Conservation (phyloP, 2,797 vertebrate species). For the Benthosema pterotum region DNA sequence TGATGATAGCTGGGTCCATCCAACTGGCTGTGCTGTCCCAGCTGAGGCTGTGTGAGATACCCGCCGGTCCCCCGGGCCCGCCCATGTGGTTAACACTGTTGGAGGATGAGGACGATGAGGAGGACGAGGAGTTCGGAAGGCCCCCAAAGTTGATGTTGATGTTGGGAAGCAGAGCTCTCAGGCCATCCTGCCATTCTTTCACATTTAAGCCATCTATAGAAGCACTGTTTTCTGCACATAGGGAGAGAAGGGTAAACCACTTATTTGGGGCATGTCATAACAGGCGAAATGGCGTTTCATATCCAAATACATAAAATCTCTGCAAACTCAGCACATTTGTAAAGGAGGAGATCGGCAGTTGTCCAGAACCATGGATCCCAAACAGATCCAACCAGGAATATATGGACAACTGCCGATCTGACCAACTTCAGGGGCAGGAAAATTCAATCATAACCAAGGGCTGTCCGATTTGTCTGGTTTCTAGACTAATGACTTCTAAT, state of each 20-base stretch:
- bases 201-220: constrained; percentile 98
- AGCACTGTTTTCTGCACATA: constrained; percentile 91
- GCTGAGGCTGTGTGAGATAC: constrained; percentile 93
- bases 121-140: constrained; percentile 93
- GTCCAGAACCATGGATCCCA: too few relatives aligned
- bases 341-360: too few relatives aligned
- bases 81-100: constrained; percentile 98
- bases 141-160: constrained; percentile 99
- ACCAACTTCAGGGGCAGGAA: too few relatives aligned
- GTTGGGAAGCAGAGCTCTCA: constrained; percentile 98
- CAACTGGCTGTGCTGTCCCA: constrained; percentile 98
- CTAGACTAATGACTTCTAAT: too few relatives aligned
- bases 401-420: too few relatives aligned
- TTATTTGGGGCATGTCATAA: too few relatives aligned
- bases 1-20: constrained; percentile 99
- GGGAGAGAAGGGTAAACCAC: constrained; percentile 10
- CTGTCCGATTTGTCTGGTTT: too few relatives aligned
- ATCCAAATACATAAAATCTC: too few relatives aligned
- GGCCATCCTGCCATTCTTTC: constrained; percentile 99
- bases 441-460: too few relatives aligned
- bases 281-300: too few relatives aligned
- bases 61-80: constrained; percentile 84
- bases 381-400: too few relatives aligned
- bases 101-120: constrained; percentile 83
- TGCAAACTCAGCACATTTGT: too few relatives aligned